Percentiles rank a stretch among this genome's conserved stretches.
These are phyloP conservation scores for Pachyrhynchus sulphureomaculatus DNA, from an alignment of 1,140 invertebrate genomes.

Conservation along the genomic window DNA sequence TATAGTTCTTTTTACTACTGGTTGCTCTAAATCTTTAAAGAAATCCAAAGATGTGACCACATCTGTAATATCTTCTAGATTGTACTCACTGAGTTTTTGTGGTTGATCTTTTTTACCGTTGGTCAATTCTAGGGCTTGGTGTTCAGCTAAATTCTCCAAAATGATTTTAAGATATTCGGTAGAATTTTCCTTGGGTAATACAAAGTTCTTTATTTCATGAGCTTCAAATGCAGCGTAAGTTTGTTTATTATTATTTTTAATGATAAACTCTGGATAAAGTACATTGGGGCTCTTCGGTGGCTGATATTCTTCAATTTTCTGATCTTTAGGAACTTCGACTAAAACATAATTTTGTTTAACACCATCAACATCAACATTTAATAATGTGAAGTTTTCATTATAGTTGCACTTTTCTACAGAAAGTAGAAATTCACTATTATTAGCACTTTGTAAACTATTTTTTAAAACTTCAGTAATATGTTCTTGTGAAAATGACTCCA, in stretches of 20 bases:
- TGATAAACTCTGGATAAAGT: background rate
- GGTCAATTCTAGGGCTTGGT: background rate
- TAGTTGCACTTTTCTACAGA: too few species aligned
- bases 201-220: background rate
- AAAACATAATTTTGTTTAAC: background rate
- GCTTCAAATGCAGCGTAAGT: background rate
- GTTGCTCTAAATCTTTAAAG: background rate
- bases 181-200: background rate
- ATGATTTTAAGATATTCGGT: background rate
- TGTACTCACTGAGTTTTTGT: background rate
- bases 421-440: too few species aligned
- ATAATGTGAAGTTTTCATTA: too few species aligned
- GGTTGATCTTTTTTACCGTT: background rate
- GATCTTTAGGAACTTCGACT: background rate
- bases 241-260: background rate
- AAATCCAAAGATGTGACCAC: background rate
- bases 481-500: too few species aligned
- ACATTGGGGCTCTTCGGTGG: background rate
- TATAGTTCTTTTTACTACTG: background rate
- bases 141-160: conserved; percentile 3
- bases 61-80: background rate
- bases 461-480: too few species aligned
- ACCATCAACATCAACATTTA: too few species aligned
- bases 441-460: too few species aligned
- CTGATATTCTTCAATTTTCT: too few species aligned